Evolutionary conservation across 2,797 vertebrate genomes (phyloP), one percentile per base, ranked within the genome.

Genomic region (Myotis pilosus): DNA sequence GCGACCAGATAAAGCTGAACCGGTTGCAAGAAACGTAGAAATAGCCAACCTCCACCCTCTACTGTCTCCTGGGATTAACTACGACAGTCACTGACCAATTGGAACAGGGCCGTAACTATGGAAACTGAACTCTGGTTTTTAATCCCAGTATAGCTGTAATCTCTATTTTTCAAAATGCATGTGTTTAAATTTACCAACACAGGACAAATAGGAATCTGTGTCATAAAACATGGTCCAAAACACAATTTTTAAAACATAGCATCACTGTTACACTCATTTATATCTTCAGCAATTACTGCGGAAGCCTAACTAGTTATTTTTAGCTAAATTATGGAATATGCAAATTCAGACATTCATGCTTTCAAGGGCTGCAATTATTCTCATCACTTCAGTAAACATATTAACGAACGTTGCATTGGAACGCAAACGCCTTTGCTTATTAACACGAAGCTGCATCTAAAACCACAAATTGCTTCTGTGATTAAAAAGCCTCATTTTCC

Each of bases 391-490:
- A 90, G 87, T 83, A 92, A 64, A 38, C 83, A 51, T 47, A 94
- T 92, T 84, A 92, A 75, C 95, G 96, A 89, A 85, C 91, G 86
- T 92, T 64, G 92, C 97, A 53, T 84, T 62, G 74, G 86, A 95
- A 93, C 96, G 96, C 93, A 97, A 89, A 95, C 68, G 89, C 89
- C 69, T 95, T 95, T 96, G 94, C 95, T 95, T 97, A 92, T 96
- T 95, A 97, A 96, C 95, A 85, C 74, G 95, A 95, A 94, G 88
- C 92, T 16, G 16, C 89, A 71, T 95, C 92, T 78, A 44, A 94
- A 93, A 93, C 91, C 89, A 55, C 92, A 96, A 91, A 96, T 97
- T 96, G 96, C 96, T 95, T 96, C 96, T 97, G 84, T 97, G 96
- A 97, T 93, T 97, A 97, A 95, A 95, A 87, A 80, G 94, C 12